phyloP scores from a whole-genome alignment of 2,113 vertebrate genomes.

The Solenodon paradoxus region DNA sequence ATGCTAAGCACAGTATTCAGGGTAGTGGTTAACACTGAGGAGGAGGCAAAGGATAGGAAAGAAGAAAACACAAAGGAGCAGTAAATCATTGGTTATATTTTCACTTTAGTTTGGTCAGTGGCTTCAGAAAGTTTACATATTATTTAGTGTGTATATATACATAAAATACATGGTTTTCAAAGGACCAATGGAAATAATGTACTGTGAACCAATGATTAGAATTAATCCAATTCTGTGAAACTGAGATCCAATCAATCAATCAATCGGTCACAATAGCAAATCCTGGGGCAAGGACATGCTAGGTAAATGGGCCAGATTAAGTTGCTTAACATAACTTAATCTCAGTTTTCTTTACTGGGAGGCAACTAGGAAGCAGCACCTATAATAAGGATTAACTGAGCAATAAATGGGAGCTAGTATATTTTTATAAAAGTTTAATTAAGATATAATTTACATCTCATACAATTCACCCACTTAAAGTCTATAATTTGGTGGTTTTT shows the following conservation, averaged over 20 bases:
- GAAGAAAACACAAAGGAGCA: not conserved
- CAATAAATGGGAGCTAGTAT: not conserved
- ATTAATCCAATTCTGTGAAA: not conserved
- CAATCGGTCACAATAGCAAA: slow-evolving; percentile 21
- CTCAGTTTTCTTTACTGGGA: slow-evolving; percentile 23
- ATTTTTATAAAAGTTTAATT: not conserved
- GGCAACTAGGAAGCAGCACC: not conserved
- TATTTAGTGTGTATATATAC: not conserved
- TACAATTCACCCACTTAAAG: not conserved
- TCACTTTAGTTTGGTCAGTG: not conserved
- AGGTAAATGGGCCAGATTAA: not conserved
- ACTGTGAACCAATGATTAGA: not conserved
- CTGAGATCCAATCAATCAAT: not conserved
- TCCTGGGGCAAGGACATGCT: not conserved
- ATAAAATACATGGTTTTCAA: not conserved
- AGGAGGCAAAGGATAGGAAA: not conserved
- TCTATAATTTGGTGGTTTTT: not conserved
- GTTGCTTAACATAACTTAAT: slow-evolving; percentile 7
- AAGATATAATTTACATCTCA: not conserved
- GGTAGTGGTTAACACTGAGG: not conserved
- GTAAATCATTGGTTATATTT: not conserved
- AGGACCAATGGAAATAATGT: not conserved
- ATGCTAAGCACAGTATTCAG: not conserved
- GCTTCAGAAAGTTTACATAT: not conserved
- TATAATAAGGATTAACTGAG: slow-evolving; percentile 10